Evolutionary conservation across 2,113 vertebrate genomes (phyloP).

Genomic region (Rhinogobius similis): DNA sequence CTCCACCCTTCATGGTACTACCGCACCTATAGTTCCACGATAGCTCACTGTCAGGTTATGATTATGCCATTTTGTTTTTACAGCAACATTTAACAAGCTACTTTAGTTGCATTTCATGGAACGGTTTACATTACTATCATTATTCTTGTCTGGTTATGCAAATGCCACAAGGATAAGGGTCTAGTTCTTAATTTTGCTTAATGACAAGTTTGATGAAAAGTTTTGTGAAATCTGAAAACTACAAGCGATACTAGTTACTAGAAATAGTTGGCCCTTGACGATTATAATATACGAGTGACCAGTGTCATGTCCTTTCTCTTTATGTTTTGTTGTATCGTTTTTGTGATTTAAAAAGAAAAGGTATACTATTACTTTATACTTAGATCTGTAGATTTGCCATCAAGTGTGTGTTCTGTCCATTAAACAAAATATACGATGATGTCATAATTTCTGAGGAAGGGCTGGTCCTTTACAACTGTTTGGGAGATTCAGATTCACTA

Average conservation of each 20-base stretch:
- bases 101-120: not conserved
- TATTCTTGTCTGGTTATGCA: not conserved
- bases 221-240: too few species aligned
- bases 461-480: too few species aligned
- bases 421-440: too few species aligned
- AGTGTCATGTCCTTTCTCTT: too few species aligned
- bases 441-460: too few species aligned
- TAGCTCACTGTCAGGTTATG: not conserved
- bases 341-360: too few species aligned
- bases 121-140: not conserved
- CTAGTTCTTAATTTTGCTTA: not conserved
- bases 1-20: constrained; percentile 98
- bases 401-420: not conserved
- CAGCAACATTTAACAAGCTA: not conserved
- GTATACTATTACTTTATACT: not conserved
- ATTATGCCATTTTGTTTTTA: not conserved
- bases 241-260: too few species aligned
- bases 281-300: too few species aligned
- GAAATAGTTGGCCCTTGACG: too few species aligned
- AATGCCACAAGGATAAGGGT: not conserved
- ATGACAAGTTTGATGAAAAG: not conserved
- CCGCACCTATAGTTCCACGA: constrained; percentile 73
- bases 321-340: not conserved
- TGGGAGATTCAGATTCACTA: too few species aligned
- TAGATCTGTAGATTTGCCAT: not conserved